Percentiles rank a stretch among this genome's conserved stretches.
Conservation (phyloP, 2,888 invertebrate genomes). For the Apamea monoglypha region DNA sequence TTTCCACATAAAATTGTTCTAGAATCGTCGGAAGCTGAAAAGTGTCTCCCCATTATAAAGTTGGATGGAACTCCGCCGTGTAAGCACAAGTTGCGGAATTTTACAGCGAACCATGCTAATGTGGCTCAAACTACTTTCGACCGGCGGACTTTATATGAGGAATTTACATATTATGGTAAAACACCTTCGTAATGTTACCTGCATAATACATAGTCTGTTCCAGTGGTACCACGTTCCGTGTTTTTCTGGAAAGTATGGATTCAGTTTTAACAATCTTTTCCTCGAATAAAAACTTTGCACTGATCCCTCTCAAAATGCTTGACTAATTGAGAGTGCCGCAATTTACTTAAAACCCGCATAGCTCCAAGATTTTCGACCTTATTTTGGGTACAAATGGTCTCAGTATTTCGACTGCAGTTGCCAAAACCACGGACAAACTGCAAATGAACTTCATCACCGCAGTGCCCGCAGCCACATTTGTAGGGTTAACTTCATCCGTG, state of each 20-base stretch:
- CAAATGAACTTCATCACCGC: slow-evolving; percentile 40
- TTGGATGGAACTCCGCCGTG: slow-evolving; percentile 17
- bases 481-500: slow-evolving; percentile 4
- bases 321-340: slow-evolving; percentile 27
- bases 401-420: slow-evolving; percentile 7
- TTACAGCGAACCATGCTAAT: slow-evolving; percentile 44
- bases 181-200: slow-evolving; percentile 25
- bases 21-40: slow-evolving; percentile 26
- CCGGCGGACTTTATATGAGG: slow-evolving; percentile 14
- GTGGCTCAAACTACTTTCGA: slow-evolving; percentile 17
- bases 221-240: background rate
- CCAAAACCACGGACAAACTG: slow-evolving; percentile 26
- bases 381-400: slow-evolving; percentile 35
- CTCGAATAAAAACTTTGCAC: slow-evolving; percentile 12
- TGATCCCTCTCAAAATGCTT: background rate
- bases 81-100: slow-evolving; percentile 30
- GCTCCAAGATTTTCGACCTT: slow-evolving; percentile 22
- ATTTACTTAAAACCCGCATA: slow-evolving; percentile 38
- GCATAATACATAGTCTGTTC: slow-evolving; percentile 16
- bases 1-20: slow-evolving; percentile 21
- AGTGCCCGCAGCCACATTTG: background rate
- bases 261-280: background rate
- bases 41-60: slow-evolving; percentile 36
- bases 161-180: slow-evolving; percentile 43
- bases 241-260: slow-evolving; percentile 2